Evolutionary conservation across 2,113 vertebrate species (phyloP), one percentile per base, ranked within the genome.

Genomic region (Cathartes aura): DNA sequence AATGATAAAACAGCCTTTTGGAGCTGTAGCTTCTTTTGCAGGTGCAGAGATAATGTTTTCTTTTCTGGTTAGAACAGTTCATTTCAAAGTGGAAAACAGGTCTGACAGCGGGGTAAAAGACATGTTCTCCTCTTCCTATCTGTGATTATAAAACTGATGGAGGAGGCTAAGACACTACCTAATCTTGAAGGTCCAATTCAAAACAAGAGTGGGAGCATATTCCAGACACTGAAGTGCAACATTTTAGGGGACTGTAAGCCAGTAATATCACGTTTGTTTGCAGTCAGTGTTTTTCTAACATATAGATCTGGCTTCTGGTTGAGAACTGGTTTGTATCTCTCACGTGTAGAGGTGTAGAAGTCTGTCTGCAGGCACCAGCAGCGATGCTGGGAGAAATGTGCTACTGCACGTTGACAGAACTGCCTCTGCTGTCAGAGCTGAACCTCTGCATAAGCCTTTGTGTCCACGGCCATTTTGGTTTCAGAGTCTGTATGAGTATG

Each of bases 31-130:
- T 68, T 72, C 42, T 68, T 88, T 72, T 85, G 73, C 58, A 85
- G 83, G 64, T 93, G 90, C 70, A 70, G 47, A 67, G 48, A 82
- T 63, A 63, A 58, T 73, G 32, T 71, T 87, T 93, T 82, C 19
- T 75, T 71, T 83, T 63, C 38, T 6, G 2, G 6, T 56, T 68
- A 82, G 63, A 81, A 38, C 47, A 62, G 38, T 80, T 43, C 18
- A 56, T 94, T 87, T 66, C 34, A 52, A 76, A 67, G 36, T 52
- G 26, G 43, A 73, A 95, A 78, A 59, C 15, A 43, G n/a, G 23
- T 55, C 47, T 89, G 92, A 80, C 40, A 74, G 43, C 60, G 59
- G 83, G 9, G 11, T 81, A 23, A 73, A 67, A 73, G 36, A 15
- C 11, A 32, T 11, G 11, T 40, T 90, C 29, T 48, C 9, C 32